phyloP scores from a whole-genome alignment of 2,113 vertebrate genomes.

The Onychorhynchus coronatus region DNA sequence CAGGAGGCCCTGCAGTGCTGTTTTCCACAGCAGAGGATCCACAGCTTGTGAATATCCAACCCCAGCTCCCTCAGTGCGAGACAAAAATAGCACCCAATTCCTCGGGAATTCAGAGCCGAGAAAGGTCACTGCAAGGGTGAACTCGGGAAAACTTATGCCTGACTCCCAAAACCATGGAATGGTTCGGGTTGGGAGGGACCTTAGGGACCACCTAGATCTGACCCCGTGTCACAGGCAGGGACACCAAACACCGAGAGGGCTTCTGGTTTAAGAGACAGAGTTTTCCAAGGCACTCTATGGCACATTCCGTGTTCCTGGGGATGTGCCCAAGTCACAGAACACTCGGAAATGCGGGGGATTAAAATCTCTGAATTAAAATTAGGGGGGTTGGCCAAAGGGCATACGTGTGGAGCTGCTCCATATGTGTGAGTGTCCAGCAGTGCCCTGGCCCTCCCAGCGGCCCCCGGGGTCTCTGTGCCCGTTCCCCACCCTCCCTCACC shows the following conservation, averaged over 20 bases:
- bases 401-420: fast-evolving
- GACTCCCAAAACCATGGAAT: background rate
- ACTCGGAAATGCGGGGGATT: fast-evolving
- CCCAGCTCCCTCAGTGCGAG: fast-evolving
- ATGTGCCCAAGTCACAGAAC: fast-evolving
- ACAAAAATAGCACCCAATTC: background rate
- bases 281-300: fast-evolving
- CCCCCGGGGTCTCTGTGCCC: background rate
- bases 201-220: background rate
- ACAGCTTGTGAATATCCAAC: fast-evolving
- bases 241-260: too few species aligned
- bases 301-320: fast-evolving
- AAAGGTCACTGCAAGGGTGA: background rate
- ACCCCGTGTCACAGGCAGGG: background rate
- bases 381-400: background rate
- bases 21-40: background rate
- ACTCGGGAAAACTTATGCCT: fast-evolving
- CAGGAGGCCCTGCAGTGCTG: background rate
- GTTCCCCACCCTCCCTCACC: background rate
- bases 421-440: background rate
- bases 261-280: fast-evolving
- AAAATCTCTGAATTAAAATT: background rate
- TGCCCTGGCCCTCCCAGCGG: background rate
- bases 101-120: background rate
- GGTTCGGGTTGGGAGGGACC: background rate